Evolutionary conservation across 2,888 invertebrate genomes (phyloP).

Genomic region (Folsomia candida): DNA sequence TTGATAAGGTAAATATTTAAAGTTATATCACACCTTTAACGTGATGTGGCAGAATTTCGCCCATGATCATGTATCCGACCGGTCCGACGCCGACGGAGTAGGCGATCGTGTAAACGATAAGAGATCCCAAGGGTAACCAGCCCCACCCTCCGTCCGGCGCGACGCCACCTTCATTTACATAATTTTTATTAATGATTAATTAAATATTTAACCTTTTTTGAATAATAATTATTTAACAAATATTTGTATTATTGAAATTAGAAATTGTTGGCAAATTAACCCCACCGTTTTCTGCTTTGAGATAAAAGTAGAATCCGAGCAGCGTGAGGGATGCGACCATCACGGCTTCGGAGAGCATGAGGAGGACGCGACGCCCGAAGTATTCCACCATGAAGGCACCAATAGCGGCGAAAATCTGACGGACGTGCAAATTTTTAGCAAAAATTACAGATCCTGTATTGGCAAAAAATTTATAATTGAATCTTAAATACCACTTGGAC

Average conservation of each 20-base stretch:
- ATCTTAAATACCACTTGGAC: constrained; percentile 65
- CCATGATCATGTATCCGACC: constrained; percentile 56
- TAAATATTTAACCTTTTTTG: too few species aligned
- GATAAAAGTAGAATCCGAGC: constrained; percentile 61
- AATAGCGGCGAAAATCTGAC: constrained; percentile 58
- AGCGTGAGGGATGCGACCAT: constrained; percentile 60
- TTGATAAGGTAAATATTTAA: background rate
- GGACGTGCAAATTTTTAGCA: background rate
- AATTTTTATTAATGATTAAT: too few species aligned
- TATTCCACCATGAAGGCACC: constrained; percentile 64
- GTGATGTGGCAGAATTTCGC: constrained; percentile 47
- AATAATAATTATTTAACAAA: too few species aligned
- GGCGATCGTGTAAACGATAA: constrained; percentile 63
- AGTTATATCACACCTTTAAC: constrained; percentile 22
- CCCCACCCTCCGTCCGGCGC: constrained; percentile 58
- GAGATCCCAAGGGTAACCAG: constrained; percentile 62
- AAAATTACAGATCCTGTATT: background rate
- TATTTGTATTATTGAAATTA: too few species aligned
- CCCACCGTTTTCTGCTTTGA: constrained; percentile 55
- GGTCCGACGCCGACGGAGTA: constrained; percentile 65
- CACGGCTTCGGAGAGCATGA: constrained; percentile 62
- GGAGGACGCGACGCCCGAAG: constrained; percentile 63
- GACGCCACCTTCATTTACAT: too few species aligned
- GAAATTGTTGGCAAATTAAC: too few species aligned
- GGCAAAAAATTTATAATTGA: background rate